Conservation (phyloP, 2,797 vertebrate species). For the Hemibagrus guttatus region DNA sequence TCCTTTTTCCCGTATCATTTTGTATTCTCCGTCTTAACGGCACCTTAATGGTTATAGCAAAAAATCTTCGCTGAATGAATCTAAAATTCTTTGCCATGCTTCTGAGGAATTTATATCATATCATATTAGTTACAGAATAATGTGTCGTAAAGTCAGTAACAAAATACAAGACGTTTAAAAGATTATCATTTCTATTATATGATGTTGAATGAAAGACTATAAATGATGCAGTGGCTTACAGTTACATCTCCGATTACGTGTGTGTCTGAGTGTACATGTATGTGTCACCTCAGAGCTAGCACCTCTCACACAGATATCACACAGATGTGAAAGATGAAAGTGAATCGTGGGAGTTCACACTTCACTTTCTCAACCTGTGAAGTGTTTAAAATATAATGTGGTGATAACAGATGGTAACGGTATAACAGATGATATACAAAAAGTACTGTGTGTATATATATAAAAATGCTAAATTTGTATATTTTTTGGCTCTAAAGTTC, state of each 20-base stretch:
- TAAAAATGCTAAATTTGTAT: not conserved
- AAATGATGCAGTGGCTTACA: not conserved
- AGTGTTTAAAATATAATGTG: not conserved
- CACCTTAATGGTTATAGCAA: not conserved
- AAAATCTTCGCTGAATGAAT: too few relatives aligned
- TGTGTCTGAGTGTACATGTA: not conserved
- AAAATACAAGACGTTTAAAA: not conserved
- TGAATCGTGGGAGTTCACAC: conserved; percentile 72
- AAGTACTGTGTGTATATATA: too few relatives aligned
- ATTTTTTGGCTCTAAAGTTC: too few relatives aligned
- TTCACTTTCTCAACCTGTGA: conserved; percentile 74
- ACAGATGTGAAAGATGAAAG: conserved; percentile 79
- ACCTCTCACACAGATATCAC: conserved; percentile 74
- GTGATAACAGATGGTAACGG: not conserved
- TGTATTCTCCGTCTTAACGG: too few relatives aligned
- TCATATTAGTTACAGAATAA: not conserved
- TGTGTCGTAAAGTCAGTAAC: not conserved
- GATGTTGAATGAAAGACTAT: not conserved
- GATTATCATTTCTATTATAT: not conserved
- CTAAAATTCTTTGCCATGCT: not conserved
- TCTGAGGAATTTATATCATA: not conserved
- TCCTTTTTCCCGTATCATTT: not conserved
- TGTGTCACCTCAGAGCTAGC: conserved; percentile 66
- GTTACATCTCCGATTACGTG: not conserved
- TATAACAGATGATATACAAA: not conserved